phyloP scores from a whole-genome alignment of 1,140 invertebrate species.

The Marisa cornuarietis region DNA sequence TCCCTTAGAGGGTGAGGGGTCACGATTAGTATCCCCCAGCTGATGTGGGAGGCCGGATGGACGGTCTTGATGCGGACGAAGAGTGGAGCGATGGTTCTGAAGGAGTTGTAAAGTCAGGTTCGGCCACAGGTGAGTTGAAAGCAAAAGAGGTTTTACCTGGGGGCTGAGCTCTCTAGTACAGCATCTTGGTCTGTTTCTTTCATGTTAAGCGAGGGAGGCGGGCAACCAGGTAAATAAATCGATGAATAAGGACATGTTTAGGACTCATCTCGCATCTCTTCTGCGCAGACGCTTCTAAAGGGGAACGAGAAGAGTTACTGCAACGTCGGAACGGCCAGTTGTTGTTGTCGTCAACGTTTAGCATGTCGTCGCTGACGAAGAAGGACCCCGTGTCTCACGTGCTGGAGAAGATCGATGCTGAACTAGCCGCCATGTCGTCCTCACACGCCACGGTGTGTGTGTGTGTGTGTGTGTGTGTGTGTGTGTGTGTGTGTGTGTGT shows the following conservation, averaged over 20 bases:
- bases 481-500: neutral
- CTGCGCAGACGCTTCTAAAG: neutral
- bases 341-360: neutral
- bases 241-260: no score
- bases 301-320: neutral
- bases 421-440: slow-evolving; percentile 33
- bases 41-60: neutral
- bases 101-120: slow-evolving; percentile 24
- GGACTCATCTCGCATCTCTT: neutral
- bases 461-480: no score
- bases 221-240: no score
- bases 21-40: neutral
- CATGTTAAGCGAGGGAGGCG: no score
- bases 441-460: neutral
- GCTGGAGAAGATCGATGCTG: slow-evolving; percentile 46
- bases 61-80: slow-evolving; percentile 10
- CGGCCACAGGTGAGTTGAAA: slow-evolving; percentile 22
- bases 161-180: neutral
- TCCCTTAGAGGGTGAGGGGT: no score
- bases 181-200: no score
- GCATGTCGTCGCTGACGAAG: slow-evolving; percentile 6
- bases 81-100: slow-evolving; percentile 23
- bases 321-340: slow-evolving; percentile 14
- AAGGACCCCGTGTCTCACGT: slow-evolving; percentile 36
- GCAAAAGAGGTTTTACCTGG: neutral